Evolutionary conservation across 2,888 invertebrate species (phyloP), one percentile per base, ranked within the genome.

Genomic region (Orchesellides sinensis): DNA sequence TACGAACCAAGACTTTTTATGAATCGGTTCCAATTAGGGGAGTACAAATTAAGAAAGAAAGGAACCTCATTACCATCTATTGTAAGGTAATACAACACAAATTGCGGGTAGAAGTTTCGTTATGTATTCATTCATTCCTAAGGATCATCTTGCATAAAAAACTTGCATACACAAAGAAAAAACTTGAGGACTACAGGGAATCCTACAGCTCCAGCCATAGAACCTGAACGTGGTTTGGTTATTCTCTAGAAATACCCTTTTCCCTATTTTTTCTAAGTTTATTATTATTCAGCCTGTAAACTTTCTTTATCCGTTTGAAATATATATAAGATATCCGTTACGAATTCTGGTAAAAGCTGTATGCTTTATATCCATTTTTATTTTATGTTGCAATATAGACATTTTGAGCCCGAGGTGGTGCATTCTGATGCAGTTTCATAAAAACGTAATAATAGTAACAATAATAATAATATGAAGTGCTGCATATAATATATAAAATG

Each of bases 281-380:
- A 74, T 74, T 74, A 74, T 74, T 52, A 74, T 74, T 65, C 65
- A n/a, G 23, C 52, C 14, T 52, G 59, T 54, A 74, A 74, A 65
- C 74, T 63, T 73, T 63, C 65, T 59, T 74, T 65, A 25, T 47
- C 17, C 23, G 29, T 65, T 68, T n/a, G n/a, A n/a, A n/a, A n/a
- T n/a, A n/a, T n/a, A n/a, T n/a, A n/a, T n/a, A n/a, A n/a, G n/a
- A n/a, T n/a, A n/a, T n/a, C n/a, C n/a, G n/a, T n/a, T n/a, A n/a
- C n/a, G n/a, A n/a, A n/a, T n/a, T n/a, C n/a, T n/a, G n/a, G n/a
- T n/a, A n/a, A n/a, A n/a, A n/a, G n/a, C n/a, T n/a, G n/a, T n/a
- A n/a, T n/a, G n/a, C n/a, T n/a, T n/a, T n/a, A n/a, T n/a, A n/a
- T n/a, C n/a, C n/a, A n/a, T n/a, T n/a, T n/a, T n/a, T n/a, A n/a